These are phyloP conservation scores for Polylopha cassiicola DNA, from an alignment of 2,888 invertebrate genomes.

Conservation along the genomic window DNA sequence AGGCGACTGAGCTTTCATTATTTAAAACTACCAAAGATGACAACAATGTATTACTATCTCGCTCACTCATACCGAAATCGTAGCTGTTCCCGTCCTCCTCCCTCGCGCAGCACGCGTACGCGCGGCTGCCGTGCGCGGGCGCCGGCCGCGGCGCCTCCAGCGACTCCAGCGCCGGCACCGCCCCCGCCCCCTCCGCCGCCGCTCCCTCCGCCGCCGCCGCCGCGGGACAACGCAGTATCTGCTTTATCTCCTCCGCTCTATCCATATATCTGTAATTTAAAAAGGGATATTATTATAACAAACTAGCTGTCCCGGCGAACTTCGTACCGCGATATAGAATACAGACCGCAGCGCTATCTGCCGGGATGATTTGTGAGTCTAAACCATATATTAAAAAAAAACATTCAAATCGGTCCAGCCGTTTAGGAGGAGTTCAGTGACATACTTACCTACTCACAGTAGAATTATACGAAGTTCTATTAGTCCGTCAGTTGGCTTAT, in stretches of 20 bases:
- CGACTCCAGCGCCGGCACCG: not conserved
- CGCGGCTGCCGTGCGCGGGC: not conserved
- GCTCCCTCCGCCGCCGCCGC: too few relatives aligned
- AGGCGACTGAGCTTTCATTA: too few relatives aligned
- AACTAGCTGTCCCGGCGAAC: too few relatives aligned
- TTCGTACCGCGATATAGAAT: not conserved
- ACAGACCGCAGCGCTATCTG: not conserved
- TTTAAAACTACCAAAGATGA: too few relatives aligned
- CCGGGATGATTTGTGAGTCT: not conserved
- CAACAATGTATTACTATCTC: not conserved
- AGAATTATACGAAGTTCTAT: too few relatives aligned
- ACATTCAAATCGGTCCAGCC: too few relatives aligned
- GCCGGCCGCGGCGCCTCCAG: not conserved
- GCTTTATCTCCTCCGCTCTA: slow-evolving; percentile 57
- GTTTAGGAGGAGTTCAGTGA: too few relatives aligned
- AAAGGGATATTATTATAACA: not conserved
- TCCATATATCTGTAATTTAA: slow-evolving; percentile 53
- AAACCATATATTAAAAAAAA: not conserved
- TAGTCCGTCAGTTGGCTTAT: too few relatives aligned
- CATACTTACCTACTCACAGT: too few relatives aligned
- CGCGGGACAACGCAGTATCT: slow-evolving; percentile 29
- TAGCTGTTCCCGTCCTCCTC: slow-evolving; percentile 14
- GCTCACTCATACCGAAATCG: slow-evolving; percentile 21
- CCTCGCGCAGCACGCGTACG: slow-evolving; percentile 1
- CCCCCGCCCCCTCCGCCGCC: not conserved